Base-by-base conservation (phyloP, 2,888 invertebrate species). In the Quadroppia sp. region DNA sequence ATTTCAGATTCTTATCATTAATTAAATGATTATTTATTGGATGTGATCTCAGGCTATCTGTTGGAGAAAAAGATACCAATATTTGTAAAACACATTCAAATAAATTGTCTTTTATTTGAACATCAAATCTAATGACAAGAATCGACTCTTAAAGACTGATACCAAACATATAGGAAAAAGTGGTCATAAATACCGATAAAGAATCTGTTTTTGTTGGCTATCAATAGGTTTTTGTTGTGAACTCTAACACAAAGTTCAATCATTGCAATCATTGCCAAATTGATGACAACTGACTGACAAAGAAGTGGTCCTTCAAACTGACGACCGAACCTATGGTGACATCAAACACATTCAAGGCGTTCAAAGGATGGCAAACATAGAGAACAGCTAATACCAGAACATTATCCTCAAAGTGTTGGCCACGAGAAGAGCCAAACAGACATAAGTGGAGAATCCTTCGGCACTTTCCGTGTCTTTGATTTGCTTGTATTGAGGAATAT, bases 271-370 rank as follows among this genome's bases (percentile, higher is more conserved):
- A 99, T 99, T 78, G 94, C 91, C 74, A 91, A 82, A 81, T 93
- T 96, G 99, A 99, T 99, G 75, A 99, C 88, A 81, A 98, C 88
- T 85, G 97, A 98, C 85, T 99, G 99, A 76, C 94, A 87, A 79
- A 99, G 87, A 77, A 99, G 86, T 74, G 98, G 97, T 81, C 91
- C 86, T 85, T 99, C 98, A 86, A 93, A 99, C 78, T 90, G 90
- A 84, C 93, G 95, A 78, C 98, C 98, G 87, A 99, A 98, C 98
- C 98, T 99, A 84, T 59, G n/a, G 23, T 42, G 15, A 23, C 28
- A 23, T 32, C 20, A 25, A n/a, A 30, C 2, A 4, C 6, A 15
- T 45, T 53, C 1, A 45, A 42, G 15, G n/a, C 28, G 25, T 50
- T 40, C 11, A 71, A 7, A 20, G 1, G 23, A 7, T 28, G n/a